Evolutionary conservation across 2,888 invertebrate genomes (phyloP), one percentile per base, ranked within the genome.

Genomic region (Cyaniris semiargus): DNA sequence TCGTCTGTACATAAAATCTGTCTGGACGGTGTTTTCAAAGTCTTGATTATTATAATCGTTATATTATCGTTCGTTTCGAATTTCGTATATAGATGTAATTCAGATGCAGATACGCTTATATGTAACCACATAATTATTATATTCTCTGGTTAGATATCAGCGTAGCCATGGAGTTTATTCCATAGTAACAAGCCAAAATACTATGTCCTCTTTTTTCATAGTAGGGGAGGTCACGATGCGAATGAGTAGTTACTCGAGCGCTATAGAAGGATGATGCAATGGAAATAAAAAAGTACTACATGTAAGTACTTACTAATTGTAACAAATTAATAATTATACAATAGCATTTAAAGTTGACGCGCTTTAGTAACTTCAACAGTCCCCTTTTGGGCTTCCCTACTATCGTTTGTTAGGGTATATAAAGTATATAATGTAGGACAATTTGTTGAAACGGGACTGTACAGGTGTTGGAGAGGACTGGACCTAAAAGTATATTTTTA

Each of bases 401-500:
- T 60, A 27, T 13, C 1, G 7, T 60, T 60, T 23, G 10, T 3
- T 4, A 23, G 15, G n/a, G n/a, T 60, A 3, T 60, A 15, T 7
- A 27, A 7, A 23, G 4, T 60, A 23, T 60, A 3, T 34, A 34
- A 34, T 34, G 7, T 34, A 23, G 23, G 23, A 10, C 60, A 10
- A 10, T 23, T 23, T 31, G 66, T 66, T 6, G 27, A 31, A 44
- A 18, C 27, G 27, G 18, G 31, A 66, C 13, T 18, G 15, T 66
- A 15, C 66, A 27, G 66, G 7, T 31, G 27, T 66, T 66, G 18
- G 27, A 5, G 7, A 66, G 66, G 66, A 66, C 31, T 66, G 66
- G 27, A 66, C 21, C 58, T 58, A 18, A n/a, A 71, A 71, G 8
- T 71, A 71, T 71, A 71, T 71, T 71, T 71, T 71, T 34, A 38